Evolutionary conservation across 2,113 vertebrate species (phyloP), one percentile per base, ranked within the genome.

Genomic region (Melanotaenia duboulayi): DNA sequence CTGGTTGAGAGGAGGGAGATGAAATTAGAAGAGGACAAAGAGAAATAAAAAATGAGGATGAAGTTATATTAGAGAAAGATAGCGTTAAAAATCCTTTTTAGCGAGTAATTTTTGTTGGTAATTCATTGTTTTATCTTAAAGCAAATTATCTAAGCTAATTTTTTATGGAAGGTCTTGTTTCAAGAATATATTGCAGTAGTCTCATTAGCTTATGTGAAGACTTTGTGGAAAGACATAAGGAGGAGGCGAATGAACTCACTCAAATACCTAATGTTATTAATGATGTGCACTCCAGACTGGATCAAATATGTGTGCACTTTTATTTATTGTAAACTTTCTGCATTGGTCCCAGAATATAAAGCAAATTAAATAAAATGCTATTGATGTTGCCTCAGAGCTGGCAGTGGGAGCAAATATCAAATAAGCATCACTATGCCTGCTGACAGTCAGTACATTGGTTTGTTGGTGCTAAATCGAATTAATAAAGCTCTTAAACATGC

Each of bases 401-500:
- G 50, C 62, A 68, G 39, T 76, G 87, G 84, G 91, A 83, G 89
- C 48, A 86, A 83, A 89, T 85, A 94, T 94, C 91, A 92, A 72
- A 82, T 65, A 61, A 84, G 76, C 59, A 84, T 90, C 93, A 89
- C 61, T 64, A n/a, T 77, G 87, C 86, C 94, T 90, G 42, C 93
- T 96, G 95, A 96, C 96, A 96, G 94, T 91, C 90, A 93, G 95
- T 94, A 94, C 95, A 95, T 94, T 96, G 96, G 95, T 96, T n/a
- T 94, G 90, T 95, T 94, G 94, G 93, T 94, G 95, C 96, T 97
- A 96, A 97, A 98, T 98, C 96, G 95, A 98, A 99, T 98, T 97
- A 98, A 98, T 97, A 98, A 99, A 97, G 96, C 96, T 96, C 95
- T 96, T 96, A 97, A 97, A 98, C 96, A 96, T 91, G 87, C 90